These are phyloP conservation scores for Spea bombifrons DNA, from an alignment of 2,113 vertebrate genomes.

Conservation along the genomic window DNA sequence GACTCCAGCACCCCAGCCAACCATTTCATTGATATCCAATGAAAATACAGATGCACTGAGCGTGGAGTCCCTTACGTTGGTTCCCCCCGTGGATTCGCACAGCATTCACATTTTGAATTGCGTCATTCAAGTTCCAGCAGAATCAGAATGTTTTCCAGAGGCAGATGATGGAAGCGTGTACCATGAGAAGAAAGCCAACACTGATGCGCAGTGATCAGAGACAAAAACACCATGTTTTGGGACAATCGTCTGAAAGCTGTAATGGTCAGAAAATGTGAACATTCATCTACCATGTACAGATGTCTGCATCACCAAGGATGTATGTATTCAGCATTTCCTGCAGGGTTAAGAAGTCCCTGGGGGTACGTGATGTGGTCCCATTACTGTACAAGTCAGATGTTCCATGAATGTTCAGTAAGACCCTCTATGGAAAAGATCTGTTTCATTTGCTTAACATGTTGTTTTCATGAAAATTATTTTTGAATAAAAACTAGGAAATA, in stretches of 20 bases:
- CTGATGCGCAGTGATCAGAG: conserved; percentile 38
- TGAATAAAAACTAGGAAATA: neutral
- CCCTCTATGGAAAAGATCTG: conserved; percentile 18
- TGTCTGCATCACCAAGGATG: neutral
- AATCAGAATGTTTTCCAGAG: conserved; percentile 41
- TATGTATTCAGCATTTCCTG: neutral
- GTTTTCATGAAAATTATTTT: neutral
- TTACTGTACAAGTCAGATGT: neutral
- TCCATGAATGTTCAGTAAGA: conserved; percentile 1
- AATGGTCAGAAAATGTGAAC: neutral
- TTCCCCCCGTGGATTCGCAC: conserved; percentile 80
- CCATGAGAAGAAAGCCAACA: neutral
- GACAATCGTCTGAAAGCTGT: conserved; percentile 27
- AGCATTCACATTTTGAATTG: conserved; percentile 68
- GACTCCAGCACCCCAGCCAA: conserved; percentile 87
- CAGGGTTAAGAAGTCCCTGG: neutral
- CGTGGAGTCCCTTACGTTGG: conserved; percentile 86
- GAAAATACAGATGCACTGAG: conserved; percentile 75
- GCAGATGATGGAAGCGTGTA: conserved; percentile 39
- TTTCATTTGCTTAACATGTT: conserved; percentile 3
- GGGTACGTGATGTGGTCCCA: neutral
- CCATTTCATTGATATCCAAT: conserved; percentile 87
- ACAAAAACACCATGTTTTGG: neutral
- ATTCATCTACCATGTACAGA: neutral
- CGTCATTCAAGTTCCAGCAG: conserved; percentile 52